These are phyloP conservation scores for Picus viridis DNA, from an alignment of 2,797 vertebrate species.

Conservation along the genomic window DNA sequence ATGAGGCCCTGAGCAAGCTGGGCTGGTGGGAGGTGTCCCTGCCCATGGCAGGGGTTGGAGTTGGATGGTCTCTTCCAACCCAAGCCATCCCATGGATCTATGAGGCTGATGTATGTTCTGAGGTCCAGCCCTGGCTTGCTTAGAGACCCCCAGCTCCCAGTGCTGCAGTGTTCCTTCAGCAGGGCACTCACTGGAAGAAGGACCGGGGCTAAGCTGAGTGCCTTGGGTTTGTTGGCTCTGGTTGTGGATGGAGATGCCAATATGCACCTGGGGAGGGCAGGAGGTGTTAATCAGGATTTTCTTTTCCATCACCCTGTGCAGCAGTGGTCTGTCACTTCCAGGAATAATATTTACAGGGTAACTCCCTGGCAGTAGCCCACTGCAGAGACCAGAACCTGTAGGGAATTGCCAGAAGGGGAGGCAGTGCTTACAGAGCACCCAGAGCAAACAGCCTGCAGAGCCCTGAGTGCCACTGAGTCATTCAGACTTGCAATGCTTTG, in stretches of 20 bases:
- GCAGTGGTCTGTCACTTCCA: background rate
- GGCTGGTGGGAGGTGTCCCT: too few relatives aligned
- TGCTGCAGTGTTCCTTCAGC: constrained; percentile 13
- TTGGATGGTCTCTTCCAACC: too few relatives aligned
- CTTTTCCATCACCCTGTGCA: background rate
- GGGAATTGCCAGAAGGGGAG: constrained; percentile 3
- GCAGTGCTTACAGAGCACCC: background rate
- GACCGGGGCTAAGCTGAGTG: background rate
- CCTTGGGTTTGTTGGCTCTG: constrained; percentile 17
- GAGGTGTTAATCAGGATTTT: constrained; percentile 36
- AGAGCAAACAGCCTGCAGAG: background rate
- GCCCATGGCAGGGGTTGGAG: too few relatives aligned
- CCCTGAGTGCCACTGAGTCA: background rate
- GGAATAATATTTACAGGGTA: constrained; percentile 53
- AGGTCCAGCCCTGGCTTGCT: background rate
- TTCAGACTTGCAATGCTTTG: constrained; percentile 1
- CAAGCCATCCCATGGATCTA: too few relatives aligned
- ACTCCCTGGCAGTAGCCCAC: constrained; percentile 11
- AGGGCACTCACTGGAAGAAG: background rate
- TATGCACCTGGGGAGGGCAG: background rate
- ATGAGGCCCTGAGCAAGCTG: too few relatives aligned
- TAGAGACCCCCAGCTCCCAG: background rate
- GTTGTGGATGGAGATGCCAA: background rate
- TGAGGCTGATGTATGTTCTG: background rate
- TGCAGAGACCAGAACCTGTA: constrained; percentile 29